A percentile compares a stretch with the other conserved stretches of the same genome.
Conservation (phyloP, 2,888 invertebrate species). For the Synergus gifuensis region DNA sequence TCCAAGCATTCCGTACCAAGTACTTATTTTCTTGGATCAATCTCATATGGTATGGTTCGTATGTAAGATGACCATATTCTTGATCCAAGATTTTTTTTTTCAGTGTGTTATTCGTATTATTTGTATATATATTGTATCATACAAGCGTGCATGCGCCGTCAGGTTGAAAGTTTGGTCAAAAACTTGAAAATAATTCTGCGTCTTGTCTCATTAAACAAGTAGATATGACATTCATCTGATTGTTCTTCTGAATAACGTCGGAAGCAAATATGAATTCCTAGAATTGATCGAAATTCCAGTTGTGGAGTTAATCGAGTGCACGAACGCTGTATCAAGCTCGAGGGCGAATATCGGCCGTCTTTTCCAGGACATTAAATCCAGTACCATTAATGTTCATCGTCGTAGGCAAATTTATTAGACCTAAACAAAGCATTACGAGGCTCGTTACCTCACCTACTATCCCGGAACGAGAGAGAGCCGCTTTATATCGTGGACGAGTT, state of each 20-base stretch:
- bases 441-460: conserved; percentile 53
- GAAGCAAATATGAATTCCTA: conserved; percentile 12
- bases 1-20: too few relatives aligned
- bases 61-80: too few relatives aligned
- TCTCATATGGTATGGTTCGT: too few relatives aligned
- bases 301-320: conserved; percentile 34
- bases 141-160: too few relatives aligned
- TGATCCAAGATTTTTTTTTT: too few relatives aligned
- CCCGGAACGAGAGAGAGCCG: conserved; percentile 36
- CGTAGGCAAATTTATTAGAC: conserved; percentile 59
- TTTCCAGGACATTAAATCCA: conserved; percentile 56
- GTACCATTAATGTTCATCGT: conserved; percentile 54
- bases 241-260: not conserved
- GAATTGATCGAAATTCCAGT: conserved; percentile 32
- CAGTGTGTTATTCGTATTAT: too few relatives aligned
- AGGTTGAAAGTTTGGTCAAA: too few relatives aligned
- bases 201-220: conserved; percentile 18
- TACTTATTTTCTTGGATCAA: too few relatives aligned
- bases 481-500: conserved; percentile 49
- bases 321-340: conserved; percentile 31
- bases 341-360: conserved; percentile 53
- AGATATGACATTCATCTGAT: conserved; percentile 4
- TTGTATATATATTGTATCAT: too few relatives aligned
- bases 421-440: conserved; percentile 50
- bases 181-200: not conserved